phyloP scores from a whole-genome alignment of 2,797 vertebrate genomes.

The Megalops cyprinoides region DNA sequence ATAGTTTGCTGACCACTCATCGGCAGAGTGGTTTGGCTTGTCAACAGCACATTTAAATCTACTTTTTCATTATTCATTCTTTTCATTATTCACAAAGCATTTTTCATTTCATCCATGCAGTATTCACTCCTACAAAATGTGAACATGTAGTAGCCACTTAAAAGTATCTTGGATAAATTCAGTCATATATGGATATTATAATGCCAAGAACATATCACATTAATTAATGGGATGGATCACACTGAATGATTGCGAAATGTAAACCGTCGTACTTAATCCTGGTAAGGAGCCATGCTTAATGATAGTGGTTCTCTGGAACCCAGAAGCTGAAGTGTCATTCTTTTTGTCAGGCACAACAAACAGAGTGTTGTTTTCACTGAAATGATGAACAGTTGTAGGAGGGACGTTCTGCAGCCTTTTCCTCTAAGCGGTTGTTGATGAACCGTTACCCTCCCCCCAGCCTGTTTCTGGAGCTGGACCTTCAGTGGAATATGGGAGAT shows the following conservation, averaged over 20 bases:
- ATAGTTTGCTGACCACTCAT: neutral
- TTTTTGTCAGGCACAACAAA: neutral
- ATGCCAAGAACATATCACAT: neutral
- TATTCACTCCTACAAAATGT: conserved; percentile 37
- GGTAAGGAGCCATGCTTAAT: neutral
- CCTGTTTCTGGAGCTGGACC: neutral
- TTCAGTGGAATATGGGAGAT: neutral
- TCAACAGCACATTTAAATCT: conserved; percentile 43
- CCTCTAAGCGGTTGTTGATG: neutral
- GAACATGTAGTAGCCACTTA: neutral
- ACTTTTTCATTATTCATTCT: too few species aligned
- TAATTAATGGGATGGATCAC: neutral
- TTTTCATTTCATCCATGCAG: conserved; percentile 49
- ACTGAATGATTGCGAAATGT: neutral
- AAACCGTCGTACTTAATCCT: neutral
- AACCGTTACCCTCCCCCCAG: neutral
- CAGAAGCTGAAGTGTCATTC: neutral
- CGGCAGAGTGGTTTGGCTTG: conserved; percentile 4
- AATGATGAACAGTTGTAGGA: neutral
- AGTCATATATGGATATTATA: neutral
- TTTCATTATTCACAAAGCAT: too few species aligned
- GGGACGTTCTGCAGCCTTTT: neutral
- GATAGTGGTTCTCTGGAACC: neutral
- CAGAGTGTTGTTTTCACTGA: neutral
- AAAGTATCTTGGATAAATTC: neutral